phyloP scores from a whole-genome alignment of 2,797 vertebrate species.

The Peromyscus melanophrys region DNA sequence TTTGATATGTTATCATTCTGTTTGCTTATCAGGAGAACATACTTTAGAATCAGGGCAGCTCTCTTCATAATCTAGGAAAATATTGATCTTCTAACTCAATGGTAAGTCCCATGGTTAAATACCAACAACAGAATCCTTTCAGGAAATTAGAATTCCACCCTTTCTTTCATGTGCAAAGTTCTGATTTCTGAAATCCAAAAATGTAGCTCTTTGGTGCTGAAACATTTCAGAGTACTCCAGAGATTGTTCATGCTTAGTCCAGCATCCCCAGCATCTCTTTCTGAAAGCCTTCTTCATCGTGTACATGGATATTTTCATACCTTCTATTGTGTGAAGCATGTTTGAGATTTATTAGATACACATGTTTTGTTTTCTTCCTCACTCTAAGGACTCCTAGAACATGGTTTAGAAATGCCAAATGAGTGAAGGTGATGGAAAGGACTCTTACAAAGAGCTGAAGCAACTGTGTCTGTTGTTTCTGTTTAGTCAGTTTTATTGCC shows the following conservation, averaged over 20 bases:
- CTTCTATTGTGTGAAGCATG: slow-evolving; percentile 28
- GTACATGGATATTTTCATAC: slow-evolving; percentile 36
- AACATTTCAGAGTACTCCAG: background rate
- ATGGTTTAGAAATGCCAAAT: slow-evolving; percentile 59
- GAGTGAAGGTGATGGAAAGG: background rate
- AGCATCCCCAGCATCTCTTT: background rate
- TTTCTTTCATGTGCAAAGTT: slow-evolving; percentile 27
- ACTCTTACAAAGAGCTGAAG: slow-evolving; percentile 14
- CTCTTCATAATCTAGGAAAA: background rate
- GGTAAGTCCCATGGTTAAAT: background rate
- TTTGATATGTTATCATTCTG: background rate
- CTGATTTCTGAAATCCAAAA: background rate
- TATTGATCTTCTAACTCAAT: background rate
- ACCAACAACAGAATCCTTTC: background rate
- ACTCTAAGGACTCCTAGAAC: background rate
- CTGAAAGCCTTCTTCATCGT: background rate
- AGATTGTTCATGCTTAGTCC: background rate
- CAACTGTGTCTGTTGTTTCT: background rate
- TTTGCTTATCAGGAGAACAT: slow-evolving; percentile 33
- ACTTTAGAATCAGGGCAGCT: slow-evolving; percentile 6
- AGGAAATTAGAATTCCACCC: background rate
- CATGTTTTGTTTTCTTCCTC: slow-evolving; percentile 50
- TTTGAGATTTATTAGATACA: slow-evolving; percentile 37
- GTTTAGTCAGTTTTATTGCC: background rate
- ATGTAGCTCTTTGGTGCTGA: background rate